Evolutionary conservation across 92 coral and sea anemone genomes (phyloP), one percentile per base, ranked within the genome.

Genomic region (Zoanthus sociatus): DNA sequence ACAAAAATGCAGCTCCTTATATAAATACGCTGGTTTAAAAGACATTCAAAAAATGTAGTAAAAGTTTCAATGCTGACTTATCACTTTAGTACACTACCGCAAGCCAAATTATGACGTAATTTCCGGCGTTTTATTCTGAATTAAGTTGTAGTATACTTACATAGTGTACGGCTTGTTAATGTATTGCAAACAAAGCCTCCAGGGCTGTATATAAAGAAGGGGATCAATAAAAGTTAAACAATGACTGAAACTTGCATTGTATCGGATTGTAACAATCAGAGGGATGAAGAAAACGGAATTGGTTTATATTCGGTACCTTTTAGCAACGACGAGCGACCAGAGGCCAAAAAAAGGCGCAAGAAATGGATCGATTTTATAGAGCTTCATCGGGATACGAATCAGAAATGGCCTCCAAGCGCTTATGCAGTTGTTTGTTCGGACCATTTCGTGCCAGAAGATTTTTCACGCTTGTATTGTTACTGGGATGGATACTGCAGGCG

Each of bases 331-430:
- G 18, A 71, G 1, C 44, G 76, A 14, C 76, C 76, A 15, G 76
- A 71, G 76, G 76, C 48, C 44, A 71, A 30, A 33, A 71, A 71
- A 71, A 31, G 76, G 31, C 44, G 76, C 12, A 31, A 71, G 18
- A 31, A 33, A 71, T 71, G 76, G 76, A 71, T 71, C 31, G 76
- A 71, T 71, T 71, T 71, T 33, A 71, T 71, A 5, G 48, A 71
- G 6, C n/a, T 71, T 31, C 76, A 71, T 71, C 76, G 76, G 42
- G 76, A 71, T 63, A 2, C 30, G 32, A 17, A 63, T 63, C 69
- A 2, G 69, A 63, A 63, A 20, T 63, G 69, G 69, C 69, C 69
- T 63, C 69, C 30, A 5, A 63, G 69, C n/a, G 31, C 69, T 16
- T 63, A 17, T 63, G 69, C 69, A 4, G 30, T 63, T 17, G 7